These are phyloP conservation scores for Cybosia mesomella DNA, from an alignment of 2,888 invertebrate species.

Conservation along the genomic window DNA sequence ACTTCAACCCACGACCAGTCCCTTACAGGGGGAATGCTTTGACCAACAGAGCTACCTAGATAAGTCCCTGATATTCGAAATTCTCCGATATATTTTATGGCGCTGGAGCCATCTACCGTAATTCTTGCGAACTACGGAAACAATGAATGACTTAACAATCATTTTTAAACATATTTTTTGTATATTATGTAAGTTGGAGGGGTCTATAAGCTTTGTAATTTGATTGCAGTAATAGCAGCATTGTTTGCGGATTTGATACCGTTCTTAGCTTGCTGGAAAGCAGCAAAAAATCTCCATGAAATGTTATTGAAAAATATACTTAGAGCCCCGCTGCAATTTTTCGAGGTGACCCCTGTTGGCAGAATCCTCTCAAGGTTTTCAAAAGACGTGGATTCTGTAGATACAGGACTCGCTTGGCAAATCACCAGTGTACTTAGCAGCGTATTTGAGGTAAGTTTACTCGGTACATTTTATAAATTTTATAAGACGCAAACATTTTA, in stretches of 20 bases:
- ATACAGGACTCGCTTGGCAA: slow-evolving; percentile 89
- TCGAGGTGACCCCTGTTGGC: slow-evolving; percentile 93
- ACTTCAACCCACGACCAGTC: too few relatives aligned
- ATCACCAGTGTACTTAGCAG: slow-evolving; percentile 90
- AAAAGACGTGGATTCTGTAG: slow-evolving; percentile 91
- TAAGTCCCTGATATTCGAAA: too few relatives aligned
- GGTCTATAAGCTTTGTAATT: background rate
- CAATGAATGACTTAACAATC: too few relatives aligned
- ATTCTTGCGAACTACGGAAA: too few relatives aligned
- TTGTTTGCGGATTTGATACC: slow-evolving; percentile 90
- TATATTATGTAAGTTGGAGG: background rate
- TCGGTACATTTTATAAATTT: too few relatives aligned
- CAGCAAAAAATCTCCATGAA: slow-evolving; percentile 88
- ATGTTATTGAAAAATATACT: slow-evolving; percentile 88
- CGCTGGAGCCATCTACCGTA: too few relatives aligned
- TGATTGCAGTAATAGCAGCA: slow-evolving; percentile 89
- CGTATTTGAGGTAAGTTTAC: slow-evolving; percentile 89
- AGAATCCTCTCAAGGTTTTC: slow-evolving; percentile 91
- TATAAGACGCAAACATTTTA: too few relatives aligned
- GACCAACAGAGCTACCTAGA: too few relatives aligned
- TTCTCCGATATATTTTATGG: too few relatives aligned
- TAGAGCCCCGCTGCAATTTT: slow-evolving; percentile 91
- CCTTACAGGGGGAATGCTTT: too few relatives aligned
- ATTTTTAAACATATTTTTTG: too few relatives aligned
- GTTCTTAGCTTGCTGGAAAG: slow-evolving; percentile 90